Conservation (phyloP, 2,797 vertebrate genomes). For the Schizothorax lantsangensis region DNA sequence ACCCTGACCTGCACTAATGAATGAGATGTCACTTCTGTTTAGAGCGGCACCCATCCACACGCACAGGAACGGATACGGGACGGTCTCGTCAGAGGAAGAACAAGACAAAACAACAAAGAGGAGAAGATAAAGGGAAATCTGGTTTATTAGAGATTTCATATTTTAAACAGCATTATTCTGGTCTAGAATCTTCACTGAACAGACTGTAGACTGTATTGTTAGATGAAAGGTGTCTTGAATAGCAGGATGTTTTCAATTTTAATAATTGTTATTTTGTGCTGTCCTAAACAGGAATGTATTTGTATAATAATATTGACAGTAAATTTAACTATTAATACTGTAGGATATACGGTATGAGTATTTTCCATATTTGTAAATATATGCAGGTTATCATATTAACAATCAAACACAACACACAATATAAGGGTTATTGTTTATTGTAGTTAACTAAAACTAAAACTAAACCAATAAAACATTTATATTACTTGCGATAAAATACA, state of each 20-base stretch:
- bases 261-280: not conserved
- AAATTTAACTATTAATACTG: not conserved
- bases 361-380: not conserved
- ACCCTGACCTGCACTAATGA: conserved; percentile 63
- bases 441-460: no score
- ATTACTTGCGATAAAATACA: no score
- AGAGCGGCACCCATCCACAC: conserved; percentile 65
- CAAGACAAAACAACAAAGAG: conserved; percentile 58
- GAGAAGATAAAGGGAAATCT: not conserved
- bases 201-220: not conserved
- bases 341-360: not conserved
- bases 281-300: not conserved
- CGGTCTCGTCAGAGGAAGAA: not conserved
- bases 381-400: not conserved
- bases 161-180: not conserved
- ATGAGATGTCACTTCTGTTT: conserved; percentile 80
- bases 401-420: no score
- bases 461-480: no score
- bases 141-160: not conserved
- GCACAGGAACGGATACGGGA: not conserved
- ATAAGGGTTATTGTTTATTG: no score
- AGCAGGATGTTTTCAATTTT: not conserved
- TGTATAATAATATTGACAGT: not conserved
- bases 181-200: not conserved
- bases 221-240: not conserved